Base-by-base conservation (phyloP, 2,888 invertebrate species). In the Osmoderma eremita region DNA sequence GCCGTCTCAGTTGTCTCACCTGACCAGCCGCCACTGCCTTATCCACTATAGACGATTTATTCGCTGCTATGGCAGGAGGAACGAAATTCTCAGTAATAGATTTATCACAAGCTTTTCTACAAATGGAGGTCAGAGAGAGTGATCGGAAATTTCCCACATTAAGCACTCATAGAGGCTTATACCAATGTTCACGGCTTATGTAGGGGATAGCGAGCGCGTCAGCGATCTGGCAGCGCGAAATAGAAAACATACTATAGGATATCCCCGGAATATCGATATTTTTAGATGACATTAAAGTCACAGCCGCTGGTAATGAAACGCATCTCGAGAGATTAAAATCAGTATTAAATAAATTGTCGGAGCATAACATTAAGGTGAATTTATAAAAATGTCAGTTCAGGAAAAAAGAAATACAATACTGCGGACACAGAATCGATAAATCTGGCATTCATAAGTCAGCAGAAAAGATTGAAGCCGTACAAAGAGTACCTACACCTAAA, bases 401-500 rank as follows among this genome's bases (percentile, higher is more conserved):
- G 13, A 66, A 71, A 65, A 68, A 75, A 12, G 8, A 68, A 38
- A 76, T 78, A 18, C 72, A 75, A 51, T 77, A 77, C 67, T 77
- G 75, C 41, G 75, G 76, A 2, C 76, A 76, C 67, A 63, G 72
- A 8, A 77, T 80, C 58, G 74, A 77, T 64, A 73, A 71, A 63
- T 39, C 73, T 2, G 79, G 79, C 1, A 75, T 81, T 30, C 73
- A 73, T 3, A 79, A 76, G 65, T 69, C 73, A 45, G 65, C 72
- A 18, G 69, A 67, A 1, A 80, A 80, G 71, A 70, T 79, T 0
- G 64, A 72, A 10, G 78, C 77, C 0, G 78, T 80, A 13, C 12
- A 13, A 13, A 73, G 8, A 68, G 77, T 0, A 67, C 73, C 22
- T 68, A 63, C 63, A 24, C 48, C 48, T 12, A 49, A 49, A 49